Conservation (phyloP, 1,140 invertebrate species). For the Drosophila bifasciata region DNA sequence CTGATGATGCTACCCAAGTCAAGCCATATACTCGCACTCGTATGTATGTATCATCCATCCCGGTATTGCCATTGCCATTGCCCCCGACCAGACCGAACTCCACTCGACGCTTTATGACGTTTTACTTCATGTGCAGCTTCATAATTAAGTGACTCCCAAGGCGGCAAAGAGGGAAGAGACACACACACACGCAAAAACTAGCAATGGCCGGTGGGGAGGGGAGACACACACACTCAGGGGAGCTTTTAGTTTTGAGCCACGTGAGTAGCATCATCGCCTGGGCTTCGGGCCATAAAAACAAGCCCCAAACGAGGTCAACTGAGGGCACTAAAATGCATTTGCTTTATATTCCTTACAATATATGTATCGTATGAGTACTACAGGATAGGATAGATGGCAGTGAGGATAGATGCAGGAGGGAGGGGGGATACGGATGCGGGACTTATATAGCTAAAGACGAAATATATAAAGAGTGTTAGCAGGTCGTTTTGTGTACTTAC, state of each 20-base stretch:
- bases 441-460: slow-evolving; percentile 68
- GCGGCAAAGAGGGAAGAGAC: neutral
- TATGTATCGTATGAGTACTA: neutral
- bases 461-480: slow-evolving; percentile 80
- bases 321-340: slow-evolving; percentile 79
- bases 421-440: slow-evolving; percentile 6
- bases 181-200: slow-evolving; percentile 24
- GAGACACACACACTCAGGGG: slow-evolving; percentile 50
- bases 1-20: slow-evolving; percentile 66
- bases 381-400: neutral
- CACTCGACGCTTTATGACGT: slow-evolving; percentile 78
- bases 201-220: slow-evolving; percentile 8
- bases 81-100: neutral
- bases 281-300: slow-evolving; percentile 70
- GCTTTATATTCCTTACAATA: slow-evolving; percentile 33
- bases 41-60: slow-evolving; percentile 21
- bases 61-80: slow-evolving; percentile 2
- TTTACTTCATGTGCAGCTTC: slow-evolving; percentile 81
- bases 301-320: slow-evolving; percentile 77
- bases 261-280: slow-evolving; percentile 75
- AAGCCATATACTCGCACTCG: slow-evolving; percentile 14
- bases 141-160: slow-evolving; percentile 75
- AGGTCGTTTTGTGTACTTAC: slow-evolving; percentile 80
- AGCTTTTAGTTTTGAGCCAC: slow-evolving; percentile 81
- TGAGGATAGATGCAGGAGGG: neutral